Percentiles rank a stretch among this genome's conserved stretches.
Evolutionary conservation across 2,797 vertebrate genomes (phyloP).

Genomic region (Graptemys geographica): DNA sequence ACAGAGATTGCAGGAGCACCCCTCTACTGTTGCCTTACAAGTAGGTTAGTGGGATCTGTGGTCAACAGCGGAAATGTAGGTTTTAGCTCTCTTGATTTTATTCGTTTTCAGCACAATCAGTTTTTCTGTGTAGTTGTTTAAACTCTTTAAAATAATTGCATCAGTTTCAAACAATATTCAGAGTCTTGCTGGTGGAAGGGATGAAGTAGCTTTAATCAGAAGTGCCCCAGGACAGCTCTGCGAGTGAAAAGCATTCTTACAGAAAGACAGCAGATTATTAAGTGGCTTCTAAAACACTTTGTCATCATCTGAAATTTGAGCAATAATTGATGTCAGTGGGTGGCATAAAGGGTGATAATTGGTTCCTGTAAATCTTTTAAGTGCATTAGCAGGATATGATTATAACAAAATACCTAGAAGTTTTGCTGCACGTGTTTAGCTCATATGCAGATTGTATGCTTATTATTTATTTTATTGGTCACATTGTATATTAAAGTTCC

Average conservation of each 20-base stretch:
- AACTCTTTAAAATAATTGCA: neutral
- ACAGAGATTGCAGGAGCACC: neutral
- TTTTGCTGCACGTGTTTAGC: constrained; percentile 10
- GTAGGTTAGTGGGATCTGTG: neutral
- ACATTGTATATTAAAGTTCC: fast-evolving
- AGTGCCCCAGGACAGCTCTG: constrained; percentile 41
- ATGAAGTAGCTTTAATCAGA: constrained; percentile 19
- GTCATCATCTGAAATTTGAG: constrained; percentile 69
- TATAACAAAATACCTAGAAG: constrained; percentile 31
- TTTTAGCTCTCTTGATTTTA: neutral
- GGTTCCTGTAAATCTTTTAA: constrained; percentile 68
- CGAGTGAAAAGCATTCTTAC: neutral
- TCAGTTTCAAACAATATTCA: neutral
- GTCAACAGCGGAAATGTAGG: neutral
- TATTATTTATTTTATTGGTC: neutral
- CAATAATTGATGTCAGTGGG: constrained; percentile 72
- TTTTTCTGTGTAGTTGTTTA: neutral
- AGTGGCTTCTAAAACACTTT: constrained; percentile 64
- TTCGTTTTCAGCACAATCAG: neutral
- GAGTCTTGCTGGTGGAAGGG: constrained; percentile 4
- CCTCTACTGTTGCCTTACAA: neutral
- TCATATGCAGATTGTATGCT: neutral
- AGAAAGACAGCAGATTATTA: constrained; percentile 21
- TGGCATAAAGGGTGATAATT: constrained; percentile 73
- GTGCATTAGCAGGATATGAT: constrained; percentile 57